Base-by-base conservation (phyloP, 2,113 vertebrate genomes). In the Gasterosteus aculeatus region DNA sequence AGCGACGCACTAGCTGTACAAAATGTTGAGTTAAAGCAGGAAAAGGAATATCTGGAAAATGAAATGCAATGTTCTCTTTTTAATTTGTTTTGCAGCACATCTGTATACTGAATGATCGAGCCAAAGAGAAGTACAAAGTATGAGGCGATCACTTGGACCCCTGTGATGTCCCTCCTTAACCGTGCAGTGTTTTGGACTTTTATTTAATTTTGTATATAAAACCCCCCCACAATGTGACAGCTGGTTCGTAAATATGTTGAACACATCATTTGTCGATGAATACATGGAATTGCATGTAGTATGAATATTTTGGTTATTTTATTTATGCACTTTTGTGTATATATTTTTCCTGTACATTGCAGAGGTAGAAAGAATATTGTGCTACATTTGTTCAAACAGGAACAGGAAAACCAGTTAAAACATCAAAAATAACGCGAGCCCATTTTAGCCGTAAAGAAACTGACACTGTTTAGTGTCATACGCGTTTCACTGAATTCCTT, bases 41-140 rank as follows among this genome's bases (percentile, higher is more conserved):
- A 47, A n/a, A 35, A 35, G 1, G 0, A 18, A 38, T 71, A 39
- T 19, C 4, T 35, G 19, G 38, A 73, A 7, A 22, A 19, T 2
- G 42, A 33, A 38, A 62, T 39, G 22, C 33, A 19, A 35, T 4
- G 39, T 5, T 0, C 81, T 38, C 44, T 2, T 19, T 71, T 70
- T 15, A 8, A 19, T 39, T 60, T 58, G 2, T 47, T 76, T 46
- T 12, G 46, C 86, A 94, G 94, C 94, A 95, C 86, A 95, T 95
- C 88, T 95, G 94, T 71, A 86, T 93, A 72, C 70, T 95, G 64
- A 95, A 91, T 15, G 94, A 95, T 46, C 68, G 80, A 59, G 94
- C 93, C 53, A 94, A 93, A 87, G 94, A 95, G 82, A 95, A 95
- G 85, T 95, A 95, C 83, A 93, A 82, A 84, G 90, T 94, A 69